Evolutionary conservation across 2,888 invertebrate species (phyloP).

Genomic region (Allolobophora icterica): DNA sequence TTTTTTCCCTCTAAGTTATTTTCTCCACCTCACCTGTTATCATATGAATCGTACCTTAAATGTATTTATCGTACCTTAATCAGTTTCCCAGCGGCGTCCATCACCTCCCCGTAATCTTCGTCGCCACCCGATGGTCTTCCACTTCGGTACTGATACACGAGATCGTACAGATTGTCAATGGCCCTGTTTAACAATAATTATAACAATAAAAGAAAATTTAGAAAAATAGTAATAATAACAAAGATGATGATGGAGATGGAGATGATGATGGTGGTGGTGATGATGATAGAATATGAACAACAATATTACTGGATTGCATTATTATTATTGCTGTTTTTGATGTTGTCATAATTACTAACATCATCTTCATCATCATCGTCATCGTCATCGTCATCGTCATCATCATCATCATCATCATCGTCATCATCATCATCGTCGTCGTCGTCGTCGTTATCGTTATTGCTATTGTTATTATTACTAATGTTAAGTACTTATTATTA

Average conservation of each 20-base stretch:
- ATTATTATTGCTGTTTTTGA: too few species aligned
- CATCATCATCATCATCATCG: slow-evolving; percentile 27
- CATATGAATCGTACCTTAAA: too few species aligned
- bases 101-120: not conserved
- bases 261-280: too few species aligned
- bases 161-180: slow-evolving; percentile 18
- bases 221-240: not conserved
- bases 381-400: not conserved
- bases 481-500: not conserved
- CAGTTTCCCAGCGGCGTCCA: not conserved
- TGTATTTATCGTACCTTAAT: not conserved
- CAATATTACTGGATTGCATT: not conserved
- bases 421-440: not conserved
- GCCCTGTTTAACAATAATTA: not conserved
- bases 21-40: too few species aligned
- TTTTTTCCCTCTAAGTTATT: too few species aligned
- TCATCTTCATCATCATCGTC: slow-evolving; percentile 21
- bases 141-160: not conserved
- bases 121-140: not conserved
- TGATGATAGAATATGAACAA: not conserved
- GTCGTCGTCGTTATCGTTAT: not conserved
- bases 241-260: too few species aligned
- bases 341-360: too few species aligned
- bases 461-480: not conserved
- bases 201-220: not conserved